Evolutionary conservation across 1,140 invertebrate genomes (phyloP).

Genomic region (Agrypnia vestita): DNA sequence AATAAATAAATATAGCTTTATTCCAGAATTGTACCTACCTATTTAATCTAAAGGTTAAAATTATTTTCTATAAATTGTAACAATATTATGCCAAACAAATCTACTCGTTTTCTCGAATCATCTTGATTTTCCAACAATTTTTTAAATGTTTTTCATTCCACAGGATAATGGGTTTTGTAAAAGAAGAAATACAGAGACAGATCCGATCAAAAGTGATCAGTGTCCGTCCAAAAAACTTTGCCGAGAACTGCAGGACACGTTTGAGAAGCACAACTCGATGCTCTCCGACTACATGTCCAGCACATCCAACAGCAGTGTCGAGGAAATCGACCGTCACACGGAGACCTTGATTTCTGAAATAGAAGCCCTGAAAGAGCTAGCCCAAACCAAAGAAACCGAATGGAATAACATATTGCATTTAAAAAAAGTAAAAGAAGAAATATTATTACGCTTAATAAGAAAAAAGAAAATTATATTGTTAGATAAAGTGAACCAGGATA

Average conservation of each 20-base stretch:
- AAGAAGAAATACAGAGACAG: conserved; percentile 39
- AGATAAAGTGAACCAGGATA: conserved; percentile 44
- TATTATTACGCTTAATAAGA: conserved; percentile 79
- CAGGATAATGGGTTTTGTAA: conserved; percentile 43
- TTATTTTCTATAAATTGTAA: too few relatives aligned
- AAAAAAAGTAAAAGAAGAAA: conserved; percentile 88
- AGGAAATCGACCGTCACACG: conserved; percentile 75
- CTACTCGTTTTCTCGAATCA: too few relatives aligned
- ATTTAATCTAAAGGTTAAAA: too few relatives aligned
- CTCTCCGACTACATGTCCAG: conserved; percentile 76
- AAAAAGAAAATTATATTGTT: conserved; percentile 74
- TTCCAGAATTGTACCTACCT: too few relatives aligned
- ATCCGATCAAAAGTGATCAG: conserved; percentile 25
- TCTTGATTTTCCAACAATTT: too few relatives aligned
- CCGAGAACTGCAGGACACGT: conserved; percentile 73
- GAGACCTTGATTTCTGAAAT: conserved; percentile 77
- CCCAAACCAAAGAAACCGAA: conserved; percentile 85
- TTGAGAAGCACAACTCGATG: conserved; percentile 73
- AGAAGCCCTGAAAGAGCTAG: conserved; percentile 78
- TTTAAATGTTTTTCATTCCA: conserved; percentile 7
- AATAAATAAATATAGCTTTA: too few relatives aligned
- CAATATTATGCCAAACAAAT: too few relatives aligned
- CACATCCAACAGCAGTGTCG: conserved; percentile 72
- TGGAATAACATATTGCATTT: conserved; percentile 87
- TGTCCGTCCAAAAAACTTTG: conserved; percentile 67